Evolutionary conservation across 2,797 vertebrate species (phyloP).

Genomic region (Enteromius anoplus): DNA sequence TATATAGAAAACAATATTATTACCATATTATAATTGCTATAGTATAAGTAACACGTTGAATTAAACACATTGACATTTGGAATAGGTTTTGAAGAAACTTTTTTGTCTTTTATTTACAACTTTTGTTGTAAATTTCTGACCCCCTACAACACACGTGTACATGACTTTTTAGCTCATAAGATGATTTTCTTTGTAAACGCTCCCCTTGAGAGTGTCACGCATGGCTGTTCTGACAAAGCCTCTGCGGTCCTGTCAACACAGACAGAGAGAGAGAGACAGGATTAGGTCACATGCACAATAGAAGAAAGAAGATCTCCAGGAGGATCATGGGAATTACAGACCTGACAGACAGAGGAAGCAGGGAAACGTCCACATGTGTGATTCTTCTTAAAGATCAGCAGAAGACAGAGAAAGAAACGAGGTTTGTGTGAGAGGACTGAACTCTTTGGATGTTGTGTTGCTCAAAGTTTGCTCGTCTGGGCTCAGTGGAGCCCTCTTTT

Average conservation of each 20-base stretch:
- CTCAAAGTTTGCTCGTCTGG: no score
- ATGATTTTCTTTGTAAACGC: not conserved
- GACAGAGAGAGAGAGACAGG: conserved; percentile 63
- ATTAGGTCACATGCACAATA: conserved; percentile 74
- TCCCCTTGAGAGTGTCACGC: conserved; percentile 68
- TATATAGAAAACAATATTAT: no score
- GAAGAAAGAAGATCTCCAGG: conserved; percentile 74
- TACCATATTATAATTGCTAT: no score
- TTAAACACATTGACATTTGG: not conserved
- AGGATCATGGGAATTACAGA: conserved; percentile 77
- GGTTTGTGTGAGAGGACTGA: not conserved
- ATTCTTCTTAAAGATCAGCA: conserved; percentile 31
- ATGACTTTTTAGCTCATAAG: not conserved
- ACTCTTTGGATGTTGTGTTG: not conserved
- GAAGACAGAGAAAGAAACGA: conserved; percentile 64
- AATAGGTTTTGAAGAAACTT: not conserved
- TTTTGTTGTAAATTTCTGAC: not conserved
- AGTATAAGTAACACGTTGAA: no score
- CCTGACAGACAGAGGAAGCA: conserved; percentile 76
- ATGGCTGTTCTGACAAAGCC: conserved; percentile 72
- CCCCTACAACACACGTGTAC: not conserved
- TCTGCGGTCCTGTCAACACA: conserved; percentile 58
- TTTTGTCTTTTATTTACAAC: not conserved
- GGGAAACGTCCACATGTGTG: conserved; percentile 71
- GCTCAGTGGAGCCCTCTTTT: not conserved